Conservation (phyloP, 2,113 vertebrate species). For the Hirundichthys speculiger region DNA sequence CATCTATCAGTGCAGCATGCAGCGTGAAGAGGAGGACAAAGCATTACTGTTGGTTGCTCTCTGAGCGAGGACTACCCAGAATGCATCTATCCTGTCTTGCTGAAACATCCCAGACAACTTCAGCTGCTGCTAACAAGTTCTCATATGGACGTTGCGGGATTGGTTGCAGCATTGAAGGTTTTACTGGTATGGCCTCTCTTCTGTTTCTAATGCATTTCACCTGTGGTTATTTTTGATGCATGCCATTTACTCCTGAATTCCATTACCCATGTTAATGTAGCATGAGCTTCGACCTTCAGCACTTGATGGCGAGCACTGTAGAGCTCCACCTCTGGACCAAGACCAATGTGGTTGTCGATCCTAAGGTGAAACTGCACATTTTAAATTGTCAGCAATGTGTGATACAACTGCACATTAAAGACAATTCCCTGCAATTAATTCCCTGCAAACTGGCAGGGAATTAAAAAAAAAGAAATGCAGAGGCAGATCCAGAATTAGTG, state of each 20-base stretch:
- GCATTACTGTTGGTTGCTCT: not conserved
- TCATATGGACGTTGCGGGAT: no score
- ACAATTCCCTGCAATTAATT: no score
- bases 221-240: slow-evolving; percentile 4
- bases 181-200: no score
- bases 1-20: not conserved
- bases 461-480: slow-evolving; percentile 13
- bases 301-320: not conserved
- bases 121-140: not conserved
- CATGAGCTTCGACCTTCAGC: not conserved
- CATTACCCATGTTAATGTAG: slow-evolving; percentile 1
- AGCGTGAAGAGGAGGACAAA: slow-evolving; percentile 1
- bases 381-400: not conserved
- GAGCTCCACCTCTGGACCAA: slow-evolving; percentile 2
- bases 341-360: slow-evolving; percentile 28
- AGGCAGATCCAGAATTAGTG: slow-evolving; percentile 17
- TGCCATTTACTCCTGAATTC: slow-evolving; percentile 10
- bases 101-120: no score
- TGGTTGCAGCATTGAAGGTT: not conserved
- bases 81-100: no score
- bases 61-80: slow-evolving; percentile 3
- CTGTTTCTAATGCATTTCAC: no score
- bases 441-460: no score
- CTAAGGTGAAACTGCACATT: slow-evolving; percentile 46
- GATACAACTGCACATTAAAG: no score